These are phyloP conservation scores for Uloborus diversus DNA, from an alignment of 1,140 invertebrate species.

Conservation along the genomic window DNA sequence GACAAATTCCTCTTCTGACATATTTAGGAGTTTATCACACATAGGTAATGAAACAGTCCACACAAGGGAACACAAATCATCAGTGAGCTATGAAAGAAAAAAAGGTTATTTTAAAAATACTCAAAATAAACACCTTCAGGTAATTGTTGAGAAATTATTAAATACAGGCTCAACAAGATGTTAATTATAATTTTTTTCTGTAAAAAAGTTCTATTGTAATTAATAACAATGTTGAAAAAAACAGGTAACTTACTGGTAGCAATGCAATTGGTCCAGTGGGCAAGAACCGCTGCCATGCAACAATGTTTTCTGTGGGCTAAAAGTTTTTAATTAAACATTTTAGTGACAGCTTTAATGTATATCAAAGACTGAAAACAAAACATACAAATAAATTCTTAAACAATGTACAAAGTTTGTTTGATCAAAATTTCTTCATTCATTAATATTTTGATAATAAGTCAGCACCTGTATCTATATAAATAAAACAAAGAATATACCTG, in stretches of 20 bases:
- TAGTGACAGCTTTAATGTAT: no score
- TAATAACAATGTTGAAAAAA: conserved; percentile 13
- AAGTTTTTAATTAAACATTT: no score
- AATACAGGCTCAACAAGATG: no score
- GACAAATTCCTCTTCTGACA: conserved; percentile 83
- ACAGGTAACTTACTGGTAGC: conserved; percentile 76
- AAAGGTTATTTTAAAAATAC: no score
- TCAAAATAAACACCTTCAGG: conserved; percentile 58
- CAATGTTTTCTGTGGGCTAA: conserved; percentile 77
- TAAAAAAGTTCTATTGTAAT: no score
- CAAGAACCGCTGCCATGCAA: conserved; percentile 96
- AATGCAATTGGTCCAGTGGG: conserved; percentile 90
- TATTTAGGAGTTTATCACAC: conserved; percentile 76
- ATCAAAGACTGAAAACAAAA: not conserved
- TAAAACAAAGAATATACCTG: no score
- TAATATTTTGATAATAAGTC: no score
- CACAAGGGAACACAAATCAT: conserved; percentile 83
- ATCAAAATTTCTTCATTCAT: no score
- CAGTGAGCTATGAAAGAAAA: conserved; percentile 71
- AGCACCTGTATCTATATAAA: no score
- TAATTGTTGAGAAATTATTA: conserved; percentile 30
- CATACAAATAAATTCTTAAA: no score
- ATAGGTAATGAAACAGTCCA: conserved; percentile 81
- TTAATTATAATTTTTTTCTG: no score
- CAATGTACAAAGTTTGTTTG: no score